Base-by-base conservation (phyloP, 2,113 vertebrate species). In the Butorides virescens region DNA sequence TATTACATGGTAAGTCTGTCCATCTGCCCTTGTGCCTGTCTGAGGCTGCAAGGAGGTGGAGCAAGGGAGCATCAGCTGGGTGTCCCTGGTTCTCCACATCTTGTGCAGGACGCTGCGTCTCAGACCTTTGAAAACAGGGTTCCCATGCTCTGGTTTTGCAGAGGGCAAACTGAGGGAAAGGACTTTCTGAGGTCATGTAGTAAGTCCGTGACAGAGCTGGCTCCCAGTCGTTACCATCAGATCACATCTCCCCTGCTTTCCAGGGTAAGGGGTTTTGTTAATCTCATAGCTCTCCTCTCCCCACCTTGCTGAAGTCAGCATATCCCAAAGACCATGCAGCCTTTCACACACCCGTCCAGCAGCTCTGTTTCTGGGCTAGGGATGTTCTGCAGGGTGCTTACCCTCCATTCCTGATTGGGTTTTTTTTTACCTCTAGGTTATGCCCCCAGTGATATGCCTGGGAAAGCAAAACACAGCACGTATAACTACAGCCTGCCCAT, bases 381-480 rank as follows among this genome's bases (percentile, higher is more conserved):
- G 36, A 5, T 73, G 0, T 36, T 32, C 47, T 90, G 70, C n/a
- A n/a, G 61, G 15, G 18, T 71, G 18, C 32, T 80, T 8, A 4
- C 32, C 39, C 42, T 78, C 47, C 2, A 19, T 30, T 77, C 61
- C 9, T n/a, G 6, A 7, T 15, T 80, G 62, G 3, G 11, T 62
- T 81, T 85, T 44, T n/a, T n/a, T 26, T 25, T 63, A 8, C n/a
- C 46, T 61, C 44, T 17, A 99, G 99, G 99, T 13, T 99, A 98
- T 15, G 96, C 98, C 18, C 77, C 98, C 2, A 98, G 97, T 4
- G 99, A 99, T 53, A 98, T 99, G 98, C 99, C 99, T 0, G 99
- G 99, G 75, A 99, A 99, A 95, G 98, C 99, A 26, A 99, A 99
- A 91, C 98, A 99, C 96, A 99, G 99, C 94, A 97, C 99, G 0